Evolutionary conservation across 1,140 invertebrate species (phyloP), one percentile per base, ranked within the genome.

Genomic region (Lasaia peninsularis): DNA sequence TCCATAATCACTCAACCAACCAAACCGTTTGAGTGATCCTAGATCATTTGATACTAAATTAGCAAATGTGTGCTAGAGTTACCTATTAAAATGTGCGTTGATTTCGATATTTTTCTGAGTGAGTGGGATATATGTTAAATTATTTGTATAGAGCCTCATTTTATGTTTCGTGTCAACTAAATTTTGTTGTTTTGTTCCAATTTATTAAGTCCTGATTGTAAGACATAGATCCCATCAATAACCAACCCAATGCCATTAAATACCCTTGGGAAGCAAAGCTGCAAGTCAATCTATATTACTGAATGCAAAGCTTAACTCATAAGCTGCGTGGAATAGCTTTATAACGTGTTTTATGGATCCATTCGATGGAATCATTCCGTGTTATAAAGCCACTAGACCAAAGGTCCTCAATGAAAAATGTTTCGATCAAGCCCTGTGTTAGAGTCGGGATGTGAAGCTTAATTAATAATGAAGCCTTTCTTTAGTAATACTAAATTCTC

Each of bases 201-300:
- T 37, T 18, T 35, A 16, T 52, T 32, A 52, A 32, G 50, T 24
- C 50, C 50, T n/a, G 24, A 28, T 40, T 37, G 35, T 44, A 44
- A 63, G 72, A 84, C 85, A 85, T 86, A 88, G 83, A 88, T 88
- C 85, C 85, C 85, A 88, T 88, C 82, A 84, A 76, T 70, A 56
- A 68, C 69, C 67, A 73, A 75, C 72, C 78, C 78, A 75, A 84
- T 75, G 73, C 75, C 68, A 73, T 60, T 65, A 75, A 77, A 76
- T 80, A 79, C 76, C 81, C 80, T 78, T 74, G 67, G 67, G 61
- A 88, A 88, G 85, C 85, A 66, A 88, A 88, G 85, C 85, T 85
- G 85, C 85, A 88, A 77, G 78, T 87, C 80, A 78, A n/a, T 79
- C 83, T 85, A 86, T 80, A 67, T 76, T 86, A 84, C 81, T 88